Base-by-base conservation (phyloP, 1,140 invertebrate genomes). In the Habropoda laboriosa region DNA sequence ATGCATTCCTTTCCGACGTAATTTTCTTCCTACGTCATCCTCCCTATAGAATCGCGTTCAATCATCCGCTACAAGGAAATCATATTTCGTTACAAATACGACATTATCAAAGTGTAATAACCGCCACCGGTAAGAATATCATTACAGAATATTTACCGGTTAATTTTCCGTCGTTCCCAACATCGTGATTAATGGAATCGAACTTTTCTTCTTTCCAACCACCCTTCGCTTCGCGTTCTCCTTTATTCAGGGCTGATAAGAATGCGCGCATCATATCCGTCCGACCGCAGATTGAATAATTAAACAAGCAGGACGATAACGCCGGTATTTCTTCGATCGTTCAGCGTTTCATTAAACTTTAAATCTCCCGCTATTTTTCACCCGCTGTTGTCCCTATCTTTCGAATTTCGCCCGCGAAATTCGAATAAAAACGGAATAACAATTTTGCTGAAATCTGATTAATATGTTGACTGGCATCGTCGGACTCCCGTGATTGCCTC, bases 401-500 rank as follows among this genome's bases (percentile, higher is more conserved):
- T 32, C 24, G 24, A 42, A 71, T 61, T 49, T 60, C 13, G 7
- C n/a, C n/a, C 30, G 12, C 45, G 8, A 42, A 40, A 40, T 51
- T 60, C 58, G 35, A 61, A 71, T 60, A 61, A 71, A 76, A 78
- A 78, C 67, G 71, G 75, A 71, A 78, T 78, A 78, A 78, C 75
- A 71, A 78, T 78, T 78, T 78, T 70, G 16, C 18, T 32, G n/a
- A 78, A 78, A 78, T 78, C 75, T 60, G 75, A 78, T 78, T 78
- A 78, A 49, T 45, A 32, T 67, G 66, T 78, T 60, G 53, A 51
- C 66, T 60, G 75, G 67, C 66, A 27, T n/a, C 32, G 21, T 32
- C 45, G 18, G 55, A n/a, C 38, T 3, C 18, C 1, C 75, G 55
- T 78, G 75, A 78, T 78, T 71, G 75, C 55, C 66, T 61, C 24